Evolutionary conservation across 2,113 vertebrate species (phyloP).

Genomic region (Cygnus atratus): DNA sequence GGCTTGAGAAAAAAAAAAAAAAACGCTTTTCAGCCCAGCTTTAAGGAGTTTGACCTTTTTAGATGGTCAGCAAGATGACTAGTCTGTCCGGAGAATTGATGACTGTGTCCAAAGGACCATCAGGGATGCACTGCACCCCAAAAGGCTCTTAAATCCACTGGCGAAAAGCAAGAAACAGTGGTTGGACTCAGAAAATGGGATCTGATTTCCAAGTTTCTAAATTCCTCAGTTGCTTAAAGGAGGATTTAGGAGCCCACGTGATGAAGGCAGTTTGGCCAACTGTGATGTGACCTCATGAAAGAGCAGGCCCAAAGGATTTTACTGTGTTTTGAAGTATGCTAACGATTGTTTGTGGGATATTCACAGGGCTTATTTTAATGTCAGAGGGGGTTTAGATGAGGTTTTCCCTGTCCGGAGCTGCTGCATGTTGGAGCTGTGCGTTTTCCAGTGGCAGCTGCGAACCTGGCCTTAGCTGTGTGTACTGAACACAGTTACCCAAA

Average conservation of each 20-base stretch:
- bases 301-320: conserved; percentile 31
- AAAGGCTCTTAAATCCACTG: conserved; percentile 8
- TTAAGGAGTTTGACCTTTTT: conserved; percentile 30
- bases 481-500: background rate
- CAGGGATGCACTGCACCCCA: background rate
- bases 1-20: background rate
- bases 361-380: background rate
- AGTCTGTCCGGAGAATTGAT: background rate
- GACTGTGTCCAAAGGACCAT: background rate
- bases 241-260: conserved; percentile 41
- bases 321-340: conserved; percentile 5
- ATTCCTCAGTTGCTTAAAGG: conserved; percentile 35
- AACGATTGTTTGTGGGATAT: background rate
- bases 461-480: background rate
- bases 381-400: background rate
- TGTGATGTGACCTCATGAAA: background rate
- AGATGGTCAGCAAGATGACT: background rate
- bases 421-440: background rate
- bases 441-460: background rate
- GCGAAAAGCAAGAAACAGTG: background rate
- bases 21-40: background rate
- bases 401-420: background rate
- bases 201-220: conserved; percentile 52
- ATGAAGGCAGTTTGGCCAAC: conserved; percentile 34
- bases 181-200: background rate